phyloP scores from a whole-genome alignment of 2,113 vertebrate genomes.

The Atrichornis clamosus region DNA sequence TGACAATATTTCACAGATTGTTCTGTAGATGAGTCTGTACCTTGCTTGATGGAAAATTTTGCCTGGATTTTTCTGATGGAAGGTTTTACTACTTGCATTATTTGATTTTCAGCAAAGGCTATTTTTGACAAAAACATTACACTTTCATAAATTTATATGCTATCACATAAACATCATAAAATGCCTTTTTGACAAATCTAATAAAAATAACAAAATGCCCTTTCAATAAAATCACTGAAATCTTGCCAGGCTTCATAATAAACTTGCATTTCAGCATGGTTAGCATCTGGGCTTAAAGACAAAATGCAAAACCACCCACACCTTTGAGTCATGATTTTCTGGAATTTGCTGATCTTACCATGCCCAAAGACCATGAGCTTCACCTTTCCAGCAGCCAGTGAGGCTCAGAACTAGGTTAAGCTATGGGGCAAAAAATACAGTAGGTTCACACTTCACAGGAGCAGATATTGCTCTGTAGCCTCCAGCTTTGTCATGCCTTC shows the following conservation, averaged over 20 bases:
- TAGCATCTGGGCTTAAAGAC: background rate
- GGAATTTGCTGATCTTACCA: background rate
- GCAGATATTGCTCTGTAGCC: background rate
- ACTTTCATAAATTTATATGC: conserved; percentile 34
- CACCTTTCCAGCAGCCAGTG: background rate
- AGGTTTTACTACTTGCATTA: conserved; percentile 22
- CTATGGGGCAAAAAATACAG: background rate
- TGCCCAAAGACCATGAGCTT: background rate
- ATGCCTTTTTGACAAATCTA: conserved; percentile 38
- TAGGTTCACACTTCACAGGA: background rate
- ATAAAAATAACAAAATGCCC: conserved; percentile 51
- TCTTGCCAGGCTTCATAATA: conserved; percentile 1
- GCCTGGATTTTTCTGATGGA: background rate
- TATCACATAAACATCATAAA: conserved; percentile 47
- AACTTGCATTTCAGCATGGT: conserved; percentile 9
- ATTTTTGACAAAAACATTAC: conserved; percentile 47
- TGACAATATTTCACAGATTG: background rate
- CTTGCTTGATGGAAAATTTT: conserved; percentile 20
- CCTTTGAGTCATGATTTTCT: background rate
- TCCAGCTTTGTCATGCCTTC: background rate
- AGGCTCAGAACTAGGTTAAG: background rate
- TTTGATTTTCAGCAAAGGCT: conserved; percentile 54
- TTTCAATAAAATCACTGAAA: conserved; percentile 25
- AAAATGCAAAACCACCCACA: background rate
- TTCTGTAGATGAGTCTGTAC: background rate